Conservation (phyloP, 2,888 invertebrate species). For the Metopia argyrocephala region DNA sequence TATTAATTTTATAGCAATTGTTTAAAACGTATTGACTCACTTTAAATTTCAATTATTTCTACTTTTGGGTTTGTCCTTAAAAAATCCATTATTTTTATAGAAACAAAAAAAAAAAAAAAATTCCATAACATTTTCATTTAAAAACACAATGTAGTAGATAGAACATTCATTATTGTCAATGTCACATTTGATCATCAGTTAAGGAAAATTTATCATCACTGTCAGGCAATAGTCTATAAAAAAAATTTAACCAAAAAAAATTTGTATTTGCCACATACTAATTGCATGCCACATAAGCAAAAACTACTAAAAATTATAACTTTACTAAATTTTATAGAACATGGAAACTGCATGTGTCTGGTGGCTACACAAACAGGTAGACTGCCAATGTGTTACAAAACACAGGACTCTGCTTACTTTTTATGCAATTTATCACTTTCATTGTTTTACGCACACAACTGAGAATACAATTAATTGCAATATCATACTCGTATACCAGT, state of each 20-base stretch:
- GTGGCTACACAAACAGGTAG: not conserved
- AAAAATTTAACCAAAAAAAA: not conserved
- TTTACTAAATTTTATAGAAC: not conserved
- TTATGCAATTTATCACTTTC: slow-evolving; percentile 46
- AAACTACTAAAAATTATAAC: not conserved
- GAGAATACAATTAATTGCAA: slow-evolving; percentile 38
- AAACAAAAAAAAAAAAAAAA: no score
- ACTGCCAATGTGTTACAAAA: not conserved
- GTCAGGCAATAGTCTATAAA: not conserved
- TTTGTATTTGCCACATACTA: slow-evolving; percentile 20
- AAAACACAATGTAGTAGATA: no score
- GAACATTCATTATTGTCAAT: slow-evolving; percentile 32
- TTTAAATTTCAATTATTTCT: no score
- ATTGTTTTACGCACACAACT: slow-evolving; percentile 23
- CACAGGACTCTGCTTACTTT: slow-evolving; percentile 13
- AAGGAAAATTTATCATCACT: slow-evolving; percentile 30
- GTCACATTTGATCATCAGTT: slow-evolving; percentile 32
- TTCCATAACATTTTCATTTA: no score
- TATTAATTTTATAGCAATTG: no score
- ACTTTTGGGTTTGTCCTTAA: no score
- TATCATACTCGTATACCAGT: slow-evolving; percentile 67
- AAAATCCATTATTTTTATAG: not conserved
- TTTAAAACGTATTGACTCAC: no score
- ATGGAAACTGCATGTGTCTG: not conserved
- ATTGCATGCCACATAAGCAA: slow-evolving; percentile 17